These are phyloP conservation scores for Porites cylindrica DNA, from an alignment of 92 coral and sea anemone species.

Conservation along the genomic window DNA sequence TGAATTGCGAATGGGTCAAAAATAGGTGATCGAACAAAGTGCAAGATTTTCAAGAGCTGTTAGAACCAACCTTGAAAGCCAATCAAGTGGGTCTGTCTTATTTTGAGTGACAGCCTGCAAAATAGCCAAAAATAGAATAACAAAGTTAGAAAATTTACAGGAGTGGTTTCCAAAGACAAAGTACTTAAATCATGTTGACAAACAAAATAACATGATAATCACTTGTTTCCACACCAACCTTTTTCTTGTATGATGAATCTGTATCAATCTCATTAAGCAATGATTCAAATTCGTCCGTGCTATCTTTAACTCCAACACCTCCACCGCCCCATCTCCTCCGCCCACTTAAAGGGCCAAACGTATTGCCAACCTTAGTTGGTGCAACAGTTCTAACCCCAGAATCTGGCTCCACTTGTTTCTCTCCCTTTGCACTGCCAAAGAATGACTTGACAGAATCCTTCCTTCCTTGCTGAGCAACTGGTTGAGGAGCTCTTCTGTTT, in stretches of 20 bases:
- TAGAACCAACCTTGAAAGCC: slow-evolving; percentile 68
- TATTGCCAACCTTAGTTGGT: slow-evolving; percentile 27
- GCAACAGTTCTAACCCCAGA: neutral
- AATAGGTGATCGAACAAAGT: too few relatives aligned
- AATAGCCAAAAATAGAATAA: neutral
- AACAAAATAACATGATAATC: neutral
- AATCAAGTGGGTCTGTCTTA: slow-evolving; percentile 78
- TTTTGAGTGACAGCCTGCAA: slow-evolving; percentile 74
- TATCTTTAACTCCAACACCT: slow-evolving; percentile 72
- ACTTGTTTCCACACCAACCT: slow-evolving; percentile 36
- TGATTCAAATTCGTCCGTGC: slow-evolving; percentile 95
- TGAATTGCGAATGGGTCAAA: too few relatives aligned
- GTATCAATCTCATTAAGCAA: slow-evolving; percentile 86
- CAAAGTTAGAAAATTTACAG: neutral
- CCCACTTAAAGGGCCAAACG: slow-evolving; percentile 55
- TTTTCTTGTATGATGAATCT: slow-evolving; percentile 35
- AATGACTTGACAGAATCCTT: slow-evolving; percentile 41
- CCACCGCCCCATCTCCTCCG: slow-evolving; percentile 91
- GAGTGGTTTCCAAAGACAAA: too few relatives aligned
- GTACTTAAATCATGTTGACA: too few relatives aligned
- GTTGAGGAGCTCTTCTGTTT: slow-evolving; percentile 9
- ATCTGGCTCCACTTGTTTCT: slow-evolving; percentile 12
- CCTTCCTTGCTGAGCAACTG: slow-evolving; percentile 23
- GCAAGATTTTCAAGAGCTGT: neutral
- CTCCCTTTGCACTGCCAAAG: slow-evolving; percentile 40